Base-by-base conservation (phyloP, 1,140 invertebrate species). In the Drusus annulatus region DNA sequence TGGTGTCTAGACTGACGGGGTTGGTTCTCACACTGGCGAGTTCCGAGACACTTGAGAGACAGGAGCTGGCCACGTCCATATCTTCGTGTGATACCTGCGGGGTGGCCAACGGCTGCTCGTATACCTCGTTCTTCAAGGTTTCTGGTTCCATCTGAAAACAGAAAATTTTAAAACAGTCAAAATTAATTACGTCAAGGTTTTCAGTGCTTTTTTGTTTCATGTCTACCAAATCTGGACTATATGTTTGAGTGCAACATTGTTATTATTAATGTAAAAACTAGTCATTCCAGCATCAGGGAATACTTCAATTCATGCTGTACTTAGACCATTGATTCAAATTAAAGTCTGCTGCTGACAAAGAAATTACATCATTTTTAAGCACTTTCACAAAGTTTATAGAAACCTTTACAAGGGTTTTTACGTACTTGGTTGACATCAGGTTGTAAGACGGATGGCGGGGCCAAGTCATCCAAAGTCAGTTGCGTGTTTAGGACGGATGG, bases 401-500 rank as follows among this genome's bases (percentile, higher is more conserved):
- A n/a, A n/a, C n/a, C n/a, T n/a, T n/a, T n/a, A n/a, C n/a, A n/a
- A n/a, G n/a, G n/a, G n/a, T n/a, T 45, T 45, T 45, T 10, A 45
- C 36, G 7, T 45, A 45, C 36, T 45, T 45, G 36, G 36, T 45
- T 45, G 36, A 45, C 87, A 83, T 90, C 88, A 10, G 84, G 52
- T 79, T 89, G 88, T 79, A 90, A 80, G 15, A 90, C 86, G 5
- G 89, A 90, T 5, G 89, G 89, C 28, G 89, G 89, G 3, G 88
- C 89, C 2, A 89, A 83, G 83, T 90, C 89, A 63, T 90, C 89
- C 6, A 90, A 84, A 8, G 89, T 89, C 54, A 90, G 84, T 80
- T 90, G 88, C 28, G 89, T 89, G 85, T 89, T 89, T 74, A 90
- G 86, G 36, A 89, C 87, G 0, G 88, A 88, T 0, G 87, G 87